Evolutionary conservation across 2,888 invertebrate genomes (phyloP), one percentile per base, ranked within the genome.

Genomic region (Drosophila melanosoma): DNA sequence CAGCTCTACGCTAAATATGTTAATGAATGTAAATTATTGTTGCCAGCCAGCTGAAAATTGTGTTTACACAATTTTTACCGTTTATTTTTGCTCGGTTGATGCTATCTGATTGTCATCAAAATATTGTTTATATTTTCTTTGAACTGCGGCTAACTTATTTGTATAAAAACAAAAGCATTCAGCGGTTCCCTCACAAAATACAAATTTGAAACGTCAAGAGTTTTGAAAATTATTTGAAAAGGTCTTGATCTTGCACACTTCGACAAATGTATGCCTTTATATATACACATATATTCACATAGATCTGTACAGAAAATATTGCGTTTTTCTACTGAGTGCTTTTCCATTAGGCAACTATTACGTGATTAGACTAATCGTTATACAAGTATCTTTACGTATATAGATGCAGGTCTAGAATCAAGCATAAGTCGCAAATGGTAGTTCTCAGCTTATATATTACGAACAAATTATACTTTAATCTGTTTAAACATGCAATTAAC

Each of bases 141-240:
- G 57, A 63, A 63, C 61, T 52, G 40, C 65, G 42, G 53, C 62
- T 17, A 57, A 74, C 66, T 74, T 74, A 82, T 82, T 83, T 81
- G 59, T 58, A 69, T 62, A 56, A 70, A 59, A 48, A 48, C 29
- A 38, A 11, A 53, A 49, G 38, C 59, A 52, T 49, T 59, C 6
- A n/a, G 36, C 42, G 40, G 36, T 68, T 54, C 56, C 32, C 17
- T 10, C 10, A 12, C 26, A 59, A 48, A 66, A 42, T 6, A 60
- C 36, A 63, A 51, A 52, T 20, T 35, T 64, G 29, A 42, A 65
- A 42, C n/a, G 68, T 56, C 40, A 35, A 56, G 2, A 56, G 33
- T 32, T 36, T 35, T 32, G 35, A 8, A 35, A 49, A 49, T 54
- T 35, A 23, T 53, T 26, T 52, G 12, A 51, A 57, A 36, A 23